Base-by-base conservation (phyloP, 2,113 vertebrate species). In the Leucopsar rothschildi region DNA sequence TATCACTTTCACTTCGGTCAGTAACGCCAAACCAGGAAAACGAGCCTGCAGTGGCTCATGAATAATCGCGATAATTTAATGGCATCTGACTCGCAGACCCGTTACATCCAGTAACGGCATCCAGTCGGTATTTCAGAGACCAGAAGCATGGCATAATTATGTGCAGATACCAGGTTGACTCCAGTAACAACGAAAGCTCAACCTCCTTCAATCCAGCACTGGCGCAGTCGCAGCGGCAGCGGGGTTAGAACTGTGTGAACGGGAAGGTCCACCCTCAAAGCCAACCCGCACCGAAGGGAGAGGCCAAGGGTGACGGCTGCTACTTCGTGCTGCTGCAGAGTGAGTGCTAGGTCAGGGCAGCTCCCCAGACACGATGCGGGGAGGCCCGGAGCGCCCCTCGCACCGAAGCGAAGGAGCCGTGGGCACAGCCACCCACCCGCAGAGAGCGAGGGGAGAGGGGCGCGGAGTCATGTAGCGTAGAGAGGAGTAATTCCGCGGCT, bases 381-480 rank as follows among this genome's bases (percentile, higher is more conserved):
- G 39, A 8, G 22, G 19, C 4, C 9, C 11, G 2, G 25, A 0
- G 2, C 64, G 16, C 3, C 15, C 44, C 8, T 18, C 31, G 22
- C 0, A 2, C 11, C 14, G 4, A 13, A 3, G 5, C 1, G 3
- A 33, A 13, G 11, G 11, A 10, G 17, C 42, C 2, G 3, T 35
- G 52, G 69, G n/a, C 49, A 15, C 66, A 5, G n/a, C 12, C 11
- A 5, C 49, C 9, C 23, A 11, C 9, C 0, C 2, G 2, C 12
- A 9, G 23, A 37, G 11, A 45, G 29, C 2, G 12, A 53, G 31
- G 10, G n/a, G 17, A 52, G 27, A 52, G 33, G 35, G 7, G 13
- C 0, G 2, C 9, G 7, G 50, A 52, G n/a, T 0, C n/a, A 0
- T 27, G 18, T 2, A 2, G 24, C 3, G 0, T 0, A 3, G 11